Evolutionary conservation across 1,140 invertebrate species (phyloP).

Genomic region (Drosophila kepulauana): DNA sequence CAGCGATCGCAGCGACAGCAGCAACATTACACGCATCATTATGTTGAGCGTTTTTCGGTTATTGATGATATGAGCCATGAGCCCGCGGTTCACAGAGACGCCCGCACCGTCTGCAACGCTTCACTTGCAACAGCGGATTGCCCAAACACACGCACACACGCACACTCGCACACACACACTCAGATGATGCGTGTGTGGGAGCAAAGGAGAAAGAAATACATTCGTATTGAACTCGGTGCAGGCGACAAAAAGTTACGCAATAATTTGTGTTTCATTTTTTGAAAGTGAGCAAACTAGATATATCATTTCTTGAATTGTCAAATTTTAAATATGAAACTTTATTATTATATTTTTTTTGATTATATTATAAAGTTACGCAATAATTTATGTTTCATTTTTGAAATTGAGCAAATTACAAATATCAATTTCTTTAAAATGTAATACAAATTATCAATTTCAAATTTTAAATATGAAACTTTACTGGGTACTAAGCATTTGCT

Average conservation of each 20-base stretch:
- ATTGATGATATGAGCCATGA: conserved; percentile 67
- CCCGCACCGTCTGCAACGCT: conserved; percentile 38
- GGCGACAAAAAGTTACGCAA: conserved; percentile 26
- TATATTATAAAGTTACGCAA: too few species aligned
- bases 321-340: too few species aligned
- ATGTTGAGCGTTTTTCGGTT: conserved; percentile 62
- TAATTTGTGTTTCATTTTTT: not conserved
- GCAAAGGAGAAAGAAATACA: not conserved
- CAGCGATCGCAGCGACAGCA: conserved; percentile 54
- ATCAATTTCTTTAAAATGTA: too few species aligned
- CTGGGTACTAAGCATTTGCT: too few species aligned
- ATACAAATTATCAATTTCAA: too few species aligned
- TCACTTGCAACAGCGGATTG: conserved; percentile 20
- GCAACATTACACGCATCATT: conserved; percentile 79
- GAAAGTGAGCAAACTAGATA: too few species aligned
- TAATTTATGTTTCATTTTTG: too few species aligned
- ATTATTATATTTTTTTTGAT: too few species aligned
- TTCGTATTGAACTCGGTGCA: conserved; percentile 13
- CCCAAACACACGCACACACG: not conserved
- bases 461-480: too few species aligned
- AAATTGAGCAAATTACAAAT: too few species aligned
- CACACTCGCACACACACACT: conserved; percentile 5
- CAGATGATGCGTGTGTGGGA: not conserved
- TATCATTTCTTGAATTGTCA: too few species aligned
- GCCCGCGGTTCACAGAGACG: conserved; percentile 42